A percentile compares a stretch with the other conserved stretches of the same genome.
These are phyloP conservation scores for Leucophora obtusa DNA, from an alignment of 2,888 invertebrate species.

Conservation along the genomic window DNA sequence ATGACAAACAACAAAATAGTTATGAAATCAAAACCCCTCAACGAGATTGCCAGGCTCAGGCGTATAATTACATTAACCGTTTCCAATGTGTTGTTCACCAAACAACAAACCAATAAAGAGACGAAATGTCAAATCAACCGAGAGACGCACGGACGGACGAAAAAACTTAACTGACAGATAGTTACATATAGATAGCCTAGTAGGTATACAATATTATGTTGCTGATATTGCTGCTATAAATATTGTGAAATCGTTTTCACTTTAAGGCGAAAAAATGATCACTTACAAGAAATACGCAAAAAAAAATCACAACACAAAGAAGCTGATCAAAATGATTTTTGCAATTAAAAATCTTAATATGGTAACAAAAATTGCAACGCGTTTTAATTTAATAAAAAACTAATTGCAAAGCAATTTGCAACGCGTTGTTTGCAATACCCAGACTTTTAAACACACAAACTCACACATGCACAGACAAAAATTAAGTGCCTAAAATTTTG, in stretches of 20 bases:
- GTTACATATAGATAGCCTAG: constrained; percentile 21
- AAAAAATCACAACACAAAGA: constrained; percentile 16
- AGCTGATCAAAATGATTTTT: constrained; percentile 46
- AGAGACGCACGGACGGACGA: neutral
- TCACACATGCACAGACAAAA: neutral
- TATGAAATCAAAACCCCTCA: constrained; percentile 55
- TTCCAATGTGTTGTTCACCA: constrained; percentile 21
- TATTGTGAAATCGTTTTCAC: constrained; percentile 64
- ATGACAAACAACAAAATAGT: constrained; percentile 64
- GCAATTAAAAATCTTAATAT: constrained; percentile 65
- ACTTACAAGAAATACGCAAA: constrained; percentile 48
- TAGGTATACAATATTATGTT: neutral
- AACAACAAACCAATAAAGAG: constrained; percentile 29
- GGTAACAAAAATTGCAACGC: constrained; percentile 71
- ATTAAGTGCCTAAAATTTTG: neutral
- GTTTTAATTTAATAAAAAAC: constrained; percentile 75
- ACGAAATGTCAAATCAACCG: constrained; percentile 37
- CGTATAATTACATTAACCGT: constrained; percentile 59
- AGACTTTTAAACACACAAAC: constrained; percentile 13
- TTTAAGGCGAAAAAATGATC: constrained; percentile 63
- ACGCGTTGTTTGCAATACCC: constrained; percentile 58
- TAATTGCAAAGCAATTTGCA: constrained; percentile 77
- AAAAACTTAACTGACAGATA: constrained; percentile 19
- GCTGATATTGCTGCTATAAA: neutral
- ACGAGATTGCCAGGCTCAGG: constrained; percentile 44